Conservation (phyloP, 2,797 vertebrate species). For the Ctenopoma multispine region DNA sequence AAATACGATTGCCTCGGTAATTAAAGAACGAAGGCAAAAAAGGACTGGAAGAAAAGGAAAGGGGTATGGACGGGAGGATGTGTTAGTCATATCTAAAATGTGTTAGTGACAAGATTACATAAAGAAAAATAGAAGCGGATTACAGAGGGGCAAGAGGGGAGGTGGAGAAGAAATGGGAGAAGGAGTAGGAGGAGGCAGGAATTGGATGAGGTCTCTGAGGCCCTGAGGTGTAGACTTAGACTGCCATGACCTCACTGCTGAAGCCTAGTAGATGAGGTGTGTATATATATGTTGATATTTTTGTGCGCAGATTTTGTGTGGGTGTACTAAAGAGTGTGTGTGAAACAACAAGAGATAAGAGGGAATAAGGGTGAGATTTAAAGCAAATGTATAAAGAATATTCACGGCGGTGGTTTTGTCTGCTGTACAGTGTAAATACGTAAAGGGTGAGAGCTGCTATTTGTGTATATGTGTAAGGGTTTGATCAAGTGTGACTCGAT, state of each 20-base stretch:
- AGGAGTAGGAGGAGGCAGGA: constrained; percentile 54
- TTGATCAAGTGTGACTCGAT: constrained; percentile 28
- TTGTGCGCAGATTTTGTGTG: constrained; percentile 35
- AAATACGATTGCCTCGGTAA: constrained; percentile 82
- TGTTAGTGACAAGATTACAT: constrained; percentile 77
- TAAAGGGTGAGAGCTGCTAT: constrained; percentile 2
- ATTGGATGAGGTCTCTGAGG: constrained; percentile 69
- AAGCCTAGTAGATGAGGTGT: constrained; percentile 49
- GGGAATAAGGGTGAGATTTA: constrained; percentile 24
- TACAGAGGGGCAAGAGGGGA: constrained; percentile 56
- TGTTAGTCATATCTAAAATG: constrained; percentile 78
- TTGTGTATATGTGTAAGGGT: constrained; percentile 27
- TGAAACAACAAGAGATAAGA: constrained; percentile 33
- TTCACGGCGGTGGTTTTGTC: constrained; percentile 25
- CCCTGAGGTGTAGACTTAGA: constrained; percentile 70
- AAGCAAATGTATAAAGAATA: constrained; percentile 40
- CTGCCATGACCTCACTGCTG: constrained; percentile 59
- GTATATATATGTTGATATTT: constrained; percentile 16
- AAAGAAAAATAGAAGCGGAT: constrained; percentile 73
- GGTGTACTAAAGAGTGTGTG: constrained; percentile 21
- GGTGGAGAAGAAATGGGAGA: constrained; percentile 49
- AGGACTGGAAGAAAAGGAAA: constrained; percentile 55
- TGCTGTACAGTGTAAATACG: constrained; percentile 4
- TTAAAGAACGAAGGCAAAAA: constrained; percentile 74
- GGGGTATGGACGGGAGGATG: constrained; percentile 66